phyloP scores from a whole-genome alignment of 2,113 vertebrate species.

The Tupaia tana region DNA sequence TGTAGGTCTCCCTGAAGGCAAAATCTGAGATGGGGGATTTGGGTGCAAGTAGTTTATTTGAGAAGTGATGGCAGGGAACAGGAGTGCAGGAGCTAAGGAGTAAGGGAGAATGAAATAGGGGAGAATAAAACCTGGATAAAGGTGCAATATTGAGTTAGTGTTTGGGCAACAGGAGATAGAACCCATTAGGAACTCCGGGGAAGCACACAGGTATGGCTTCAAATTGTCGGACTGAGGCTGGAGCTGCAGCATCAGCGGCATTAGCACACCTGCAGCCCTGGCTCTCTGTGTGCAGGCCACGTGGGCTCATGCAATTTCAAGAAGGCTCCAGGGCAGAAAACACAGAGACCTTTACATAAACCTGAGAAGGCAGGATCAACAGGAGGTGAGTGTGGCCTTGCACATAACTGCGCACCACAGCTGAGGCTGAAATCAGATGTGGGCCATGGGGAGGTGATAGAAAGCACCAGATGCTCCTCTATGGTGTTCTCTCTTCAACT shows the following conservation, averaged over 20 bases:
- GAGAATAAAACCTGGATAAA: neutral
- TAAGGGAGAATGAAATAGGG: neutral
- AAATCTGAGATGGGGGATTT: neutral
- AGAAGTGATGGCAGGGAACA: neutral
- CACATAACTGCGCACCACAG: neutral
- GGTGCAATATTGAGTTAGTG: neutral
- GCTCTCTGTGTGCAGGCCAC: too few species aligned
- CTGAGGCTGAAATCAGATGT: neutral
- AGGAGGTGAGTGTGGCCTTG: neutral
- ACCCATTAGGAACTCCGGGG: neutral
- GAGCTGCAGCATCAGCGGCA: too few species aligned
- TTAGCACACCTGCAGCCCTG: neutral
- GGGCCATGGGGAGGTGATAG: accelerated
- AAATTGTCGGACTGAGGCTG: neutral
- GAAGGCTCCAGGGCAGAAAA: neutral
- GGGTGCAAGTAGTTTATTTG: neutral
- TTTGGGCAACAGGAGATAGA: neutral
- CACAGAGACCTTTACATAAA: neutral
- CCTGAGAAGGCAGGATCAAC: neutral
- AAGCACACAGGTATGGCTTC: neutral
- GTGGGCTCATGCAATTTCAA: neutral
- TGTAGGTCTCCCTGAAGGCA: neutral
- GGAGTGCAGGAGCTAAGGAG: neutral
- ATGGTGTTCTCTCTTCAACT: too few species aligned
- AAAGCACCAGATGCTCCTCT: neutral